Base-by-base conservation (phyloP, 2,113 vertebrate genomes). In the Chroicocephalus ridibundus region DNA sequence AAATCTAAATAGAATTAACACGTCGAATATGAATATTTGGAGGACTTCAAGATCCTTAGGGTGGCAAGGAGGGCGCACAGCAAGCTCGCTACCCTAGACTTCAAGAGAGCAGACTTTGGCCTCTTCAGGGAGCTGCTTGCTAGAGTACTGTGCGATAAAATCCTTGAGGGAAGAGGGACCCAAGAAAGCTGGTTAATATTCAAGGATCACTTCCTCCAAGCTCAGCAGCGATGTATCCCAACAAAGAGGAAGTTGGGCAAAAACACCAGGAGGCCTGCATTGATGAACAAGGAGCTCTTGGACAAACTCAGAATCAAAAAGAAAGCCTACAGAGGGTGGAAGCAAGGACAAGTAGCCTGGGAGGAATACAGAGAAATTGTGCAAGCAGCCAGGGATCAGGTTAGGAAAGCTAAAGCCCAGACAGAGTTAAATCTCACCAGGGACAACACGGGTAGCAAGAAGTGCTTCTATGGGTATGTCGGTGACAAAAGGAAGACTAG, bases 1-100 rank as follows among this genome's bases (percentile, higher is more conserved):
- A 91, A 96, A 91, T 90, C 40, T 77, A 96, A 96, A 94, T 82
- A 69, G 26, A 95, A 88, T 90, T 94, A 96, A 64, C 51, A 92
- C 26, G 32, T n/a, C 84, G 47, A 97, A 87, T 58, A 82, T 82
- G 70, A 82, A 60, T 11, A 6, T 78, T 90, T 77, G 20, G 16
- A 61, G n/a, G 24, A 61, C 22, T 42, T 65, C 62, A 65, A 31
- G 27, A 65, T 42, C 27, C 62, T 42, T 29, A 21, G 38, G 40
- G 40, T 20, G 9, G 13, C 17, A 13, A 65, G 62, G 62, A 42
- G 18, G 18, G 62, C 5, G 20, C 62, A 10, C 62, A 31, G 38
- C 42, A 42, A 65, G 13, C 38, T 65, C 27, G 19, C 27, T 65
- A 31, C 18, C 9, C 38, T 31, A 27, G 38, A 21, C 12, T 65